phyloP scores from a whole-genome alignment of 2,888 invertebrate genomes.

The Temnothorax rugatulus region DNA sequence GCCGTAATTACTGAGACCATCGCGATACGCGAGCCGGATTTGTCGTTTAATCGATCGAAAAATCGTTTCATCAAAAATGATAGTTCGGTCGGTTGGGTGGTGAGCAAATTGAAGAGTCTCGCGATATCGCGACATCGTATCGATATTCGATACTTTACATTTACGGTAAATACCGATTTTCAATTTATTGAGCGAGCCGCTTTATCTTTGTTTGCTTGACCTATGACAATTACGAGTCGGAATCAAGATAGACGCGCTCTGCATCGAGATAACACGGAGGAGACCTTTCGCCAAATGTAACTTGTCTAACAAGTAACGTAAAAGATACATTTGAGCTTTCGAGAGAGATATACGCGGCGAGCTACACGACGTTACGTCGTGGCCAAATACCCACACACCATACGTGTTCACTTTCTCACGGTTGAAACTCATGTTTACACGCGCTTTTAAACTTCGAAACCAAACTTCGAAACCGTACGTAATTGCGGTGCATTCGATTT shows the following conservation, averaged over 20 bases:
- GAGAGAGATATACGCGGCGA: neutral
- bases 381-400: no score
- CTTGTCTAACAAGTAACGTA: slow-evolving; percentile 72
- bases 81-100: neutral
- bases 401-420: neutral
- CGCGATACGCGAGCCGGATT: neutral
- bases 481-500: slow-evolving; percentile 31
- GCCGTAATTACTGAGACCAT: neutral
- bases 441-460: neutral
- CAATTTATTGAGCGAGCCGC: slow-evolving; percentile 19
- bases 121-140: slow-evolving; percentile 51
- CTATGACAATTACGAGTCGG: slow-evolving; percentile 82
- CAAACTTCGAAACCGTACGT: neutral
- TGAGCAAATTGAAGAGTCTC: slow-evolving; percentile 51
- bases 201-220: slow-evolving; percentile 83
- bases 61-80: slow-evolving; percentile 35
- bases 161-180: slow-evolving; percentile 7
- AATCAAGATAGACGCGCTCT: slow-evolving; percentile 78
- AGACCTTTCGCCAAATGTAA: slow-evolving; percentile 68
- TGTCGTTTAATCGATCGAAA: slow-evolving; percentile 30
- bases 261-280: slow-evolving; percentile 77
- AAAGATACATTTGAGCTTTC: slow-evolving; percentile 52
- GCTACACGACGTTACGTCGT: no score
- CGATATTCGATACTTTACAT: slow-evolving; percentile 39
- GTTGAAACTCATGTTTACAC: neutral